A percentile compares a stretch with the other conserved stretches of the same genome.
Evolutionary conservation across 2,888 invertebrate genomes (phyloP).

Genomic region (Seira musarum): DNA sequence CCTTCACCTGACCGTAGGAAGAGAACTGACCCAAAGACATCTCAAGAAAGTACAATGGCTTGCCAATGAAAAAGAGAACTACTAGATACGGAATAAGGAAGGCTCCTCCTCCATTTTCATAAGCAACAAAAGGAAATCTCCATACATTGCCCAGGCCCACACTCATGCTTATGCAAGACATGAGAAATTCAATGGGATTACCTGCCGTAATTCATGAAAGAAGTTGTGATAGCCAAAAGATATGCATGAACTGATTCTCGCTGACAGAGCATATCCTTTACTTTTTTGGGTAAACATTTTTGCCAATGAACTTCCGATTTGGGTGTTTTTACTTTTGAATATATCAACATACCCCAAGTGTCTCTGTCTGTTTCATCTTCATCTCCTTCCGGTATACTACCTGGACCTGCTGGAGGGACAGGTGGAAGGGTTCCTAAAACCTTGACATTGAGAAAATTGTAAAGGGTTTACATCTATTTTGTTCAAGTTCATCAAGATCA

Average conservation of each 20-base stretch:
- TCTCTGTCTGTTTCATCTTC: slow-evolving; percentile 40
- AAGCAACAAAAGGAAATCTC: slow-evolving; percentile 55
- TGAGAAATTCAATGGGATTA: slow-evolving; percentile 57
- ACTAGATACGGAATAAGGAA: slow-evolving; percentile 71
- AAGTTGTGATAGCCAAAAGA: too few species aligned
- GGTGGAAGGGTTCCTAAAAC: slow-evolving; percentile 6
- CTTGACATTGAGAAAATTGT: slow-evolving; percentile 35
- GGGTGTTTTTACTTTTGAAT: too few species aligned
- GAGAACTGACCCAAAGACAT: slow-evolving; percentile 88
- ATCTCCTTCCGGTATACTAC: background rate
- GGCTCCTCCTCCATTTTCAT: slow-evolving; percentile 70
- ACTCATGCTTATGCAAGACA: slow-evolving; percentile 44
- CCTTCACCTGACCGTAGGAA: slow-evolving; percentile 83
- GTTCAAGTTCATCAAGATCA: background rate
- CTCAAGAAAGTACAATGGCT: slow-evolving; percentile 89
- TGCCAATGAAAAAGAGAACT: slow-evolving; percentile 75
- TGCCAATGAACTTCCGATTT: too few species aligned
- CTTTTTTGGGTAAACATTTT: too few species aligned
- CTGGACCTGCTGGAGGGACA: slow-evolving; percentile 2
- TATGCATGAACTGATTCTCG: too few species aligned
- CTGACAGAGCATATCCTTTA: too few species aligned
- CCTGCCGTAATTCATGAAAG: too few species aligned
- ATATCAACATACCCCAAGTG: slow-evolving; percentile 56
- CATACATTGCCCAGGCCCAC: slow-evolving; percentile 55
- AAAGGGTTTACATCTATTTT: slow-evolving; percentile 11